A percentile compares a stretch with the other conserved stretches of the same genome.
Conservation (phyloP, 92 coral and sea anemone species). For the Phenganax stokvisi region DNA sequence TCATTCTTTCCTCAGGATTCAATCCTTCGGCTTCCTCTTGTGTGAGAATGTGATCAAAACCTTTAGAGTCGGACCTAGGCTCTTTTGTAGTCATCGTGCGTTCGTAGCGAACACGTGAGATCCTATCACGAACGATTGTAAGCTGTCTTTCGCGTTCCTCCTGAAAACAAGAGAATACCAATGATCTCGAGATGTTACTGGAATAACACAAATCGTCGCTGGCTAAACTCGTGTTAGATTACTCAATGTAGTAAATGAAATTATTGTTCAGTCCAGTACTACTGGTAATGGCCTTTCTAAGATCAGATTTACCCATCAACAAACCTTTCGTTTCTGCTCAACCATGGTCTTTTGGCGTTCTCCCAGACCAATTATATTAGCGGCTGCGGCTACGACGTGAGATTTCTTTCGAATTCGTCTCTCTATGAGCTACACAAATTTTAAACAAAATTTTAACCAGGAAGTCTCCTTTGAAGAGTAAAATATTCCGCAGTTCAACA, state of each 20-base stretch:
- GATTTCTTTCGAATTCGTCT: constrained; percentile 69
- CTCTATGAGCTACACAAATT: constrained; percentile 47
- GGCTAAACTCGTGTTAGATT: too few relatives aligned
- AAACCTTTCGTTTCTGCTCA: constrained; percentile 75
- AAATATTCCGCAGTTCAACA: too few relatives aligned
- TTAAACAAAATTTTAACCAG: not conserved
- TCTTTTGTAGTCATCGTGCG: constrained; percentile 94
- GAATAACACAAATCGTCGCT: not conserved
- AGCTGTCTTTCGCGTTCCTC: constrained; percentile 95
- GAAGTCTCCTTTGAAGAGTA: not conserved
- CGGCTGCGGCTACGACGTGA: constrained; percentile 67
- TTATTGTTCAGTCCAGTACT: too few relatives aligned
- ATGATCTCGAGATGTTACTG: not conserved
- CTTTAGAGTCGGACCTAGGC: constrained; percentile 64
- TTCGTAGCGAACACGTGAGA: constrained; percentile 90
- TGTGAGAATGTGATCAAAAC: constrained; percentile 76
- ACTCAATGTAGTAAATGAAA: too few relatives aligned
- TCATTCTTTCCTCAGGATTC: constrained; percentile 84
- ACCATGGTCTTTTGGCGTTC: constrained; percentile 95
- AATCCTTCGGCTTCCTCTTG: constrained; percentile 82
- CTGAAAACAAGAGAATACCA: constrained; percentile 32
- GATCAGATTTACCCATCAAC: not conserved
- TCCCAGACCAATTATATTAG: constrained; percentile 82
- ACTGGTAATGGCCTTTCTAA: not conserved
- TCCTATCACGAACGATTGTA: constrained; percentile 90